These are phyloP conservation scores for Contarinia nasturtii DNA, from an alignment of 1,140 invertebrate genomes.

Conservation along the genomic window DNA sequence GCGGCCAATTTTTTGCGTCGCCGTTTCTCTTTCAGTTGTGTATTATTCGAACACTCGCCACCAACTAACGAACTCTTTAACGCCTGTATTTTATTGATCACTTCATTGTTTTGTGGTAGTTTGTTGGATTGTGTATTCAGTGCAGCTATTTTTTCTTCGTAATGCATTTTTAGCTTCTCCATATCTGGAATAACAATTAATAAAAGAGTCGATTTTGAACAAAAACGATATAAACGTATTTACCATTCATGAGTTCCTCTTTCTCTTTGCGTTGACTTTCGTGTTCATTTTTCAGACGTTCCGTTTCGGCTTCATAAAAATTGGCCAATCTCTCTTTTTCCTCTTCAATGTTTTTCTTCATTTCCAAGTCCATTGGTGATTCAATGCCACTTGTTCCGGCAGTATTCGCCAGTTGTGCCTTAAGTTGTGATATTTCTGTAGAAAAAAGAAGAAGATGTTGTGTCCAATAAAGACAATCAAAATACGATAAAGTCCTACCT, in stretches of 20 bases:
- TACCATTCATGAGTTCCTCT: conserved; percentile 21
- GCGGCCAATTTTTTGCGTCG: conserved; percentile 46
- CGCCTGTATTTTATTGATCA: conserved; percentile 36
- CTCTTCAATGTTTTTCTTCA: no score
- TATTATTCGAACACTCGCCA: conserved; percentile 55
- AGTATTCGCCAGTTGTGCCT: conserved; percentile 6
- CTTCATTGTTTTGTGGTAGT: conserved; percentile 10
- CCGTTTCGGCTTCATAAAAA: conserved; percentile 27
- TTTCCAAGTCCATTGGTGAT: no score
- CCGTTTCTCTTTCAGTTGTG: conserved; percentile 46
- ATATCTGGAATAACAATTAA: conserved; percentile 15
- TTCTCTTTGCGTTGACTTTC: conserved; percentile 25
- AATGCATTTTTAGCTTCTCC: conserved; percentile 8
- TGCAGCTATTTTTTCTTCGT: conserved; percentile 4
- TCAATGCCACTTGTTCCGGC: no score
- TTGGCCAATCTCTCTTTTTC: conserved; percentile 11
- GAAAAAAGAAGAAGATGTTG: no score
- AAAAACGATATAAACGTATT: background rate
- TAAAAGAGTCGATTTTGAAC: no score
- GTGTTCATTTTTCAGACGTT: conserved; percentile 24
- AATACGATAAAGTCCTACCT: no score
- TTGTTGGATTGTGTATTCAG: background rate
- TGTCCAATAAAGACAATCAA: no score
- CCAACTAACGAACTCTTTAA: conserved; percentile 60
- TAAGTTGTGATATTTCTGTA: conserved; percentile 44